Conservation (phyloP, 2,797 vertebrate genomes). For the Pyrocephalus nanus region DNA sequence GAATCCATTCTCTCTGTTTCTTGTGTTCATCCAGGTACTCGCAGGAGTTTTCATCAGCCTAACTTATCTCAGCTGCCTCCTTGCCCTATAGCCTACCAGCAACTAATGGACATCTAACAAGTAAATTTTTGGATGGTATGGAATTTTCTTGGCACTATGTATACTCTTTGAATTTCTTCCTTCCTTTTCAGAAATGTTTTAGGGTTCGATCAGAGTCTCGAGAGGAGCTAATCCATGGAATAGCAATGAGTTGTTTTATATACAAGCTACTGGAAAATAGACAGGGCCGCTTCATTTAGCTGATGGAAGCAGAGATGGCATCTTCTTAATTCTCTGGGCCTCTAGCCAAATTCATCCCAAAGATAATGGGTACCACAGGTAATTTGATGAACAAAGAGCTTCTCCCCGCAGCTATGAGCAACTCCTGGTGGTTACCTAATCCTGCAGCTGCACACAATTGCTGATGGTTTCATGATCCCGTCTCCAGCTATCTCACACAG, state of each 20-base stretch:
- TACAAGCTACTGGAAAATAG: neutral
- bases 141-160: neutral
- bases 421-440: conserved; percentile 48
- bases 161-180: neutral
- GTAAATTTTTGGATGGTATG: neutral
- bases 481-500: conserved; percentile 1
- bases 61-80: accelerated
- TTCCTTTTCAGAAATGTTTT: neutral
- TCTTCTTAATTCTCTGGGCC: conserved; percentile 1
- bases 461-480: conserved; percentile 55
- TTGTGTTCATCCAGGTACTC: neutral
- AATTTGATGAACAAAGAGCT: conserved; percentile 32
- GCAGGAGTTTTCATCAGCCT: neutral
- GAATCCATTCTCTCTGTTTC: neutral
- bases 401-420: conserved; percentile 44
- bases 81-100: neutral
- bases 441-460: conserved; percentile 51
- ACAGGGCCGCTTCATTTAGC: neutral
- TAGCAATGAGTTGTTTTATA: neutral
- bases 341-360: conserved; percentile 23
- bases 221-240: neutral
- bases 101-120: neutral
- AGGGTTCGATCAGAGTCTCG: neutral
- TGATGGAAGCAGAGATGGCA: conserved; percentile 38
- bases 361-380: conserved; percentile 36